Conservation (phyloP, 2,113 vertebrate genomes). For the Zosterops lateralis region DNA sequence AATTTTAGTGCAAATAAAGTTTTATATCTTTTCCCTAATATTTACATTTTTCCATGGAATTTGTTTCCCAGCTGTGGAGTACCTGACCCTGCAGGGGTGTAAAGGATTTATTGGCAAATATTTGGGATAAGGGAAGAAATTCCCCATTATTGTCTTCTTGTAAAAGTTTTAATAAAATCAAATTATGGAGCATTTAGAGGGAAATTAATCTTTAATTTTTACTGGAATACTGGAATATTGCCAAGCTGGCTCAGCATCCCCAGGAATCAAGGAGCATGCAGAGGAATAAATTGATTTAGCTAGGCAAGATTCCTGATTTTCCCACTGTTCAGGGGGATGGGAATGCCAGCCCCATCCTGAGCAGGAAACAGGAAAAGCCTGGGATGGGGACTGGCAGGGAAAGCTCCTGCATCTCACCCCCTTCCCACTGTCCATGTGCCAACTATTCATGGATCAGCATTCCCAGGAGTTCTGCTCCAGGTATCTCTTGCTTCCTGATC, state of each 20-base stretch:
- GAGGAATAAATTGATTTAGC: neutral
- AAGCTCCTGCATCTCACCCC: neutral
- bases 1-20: constrained; percentile 1
- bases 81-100: neutral
- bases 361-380: neutral
- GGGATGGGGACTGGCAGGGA: accelerated
- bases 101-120: constrained; percentile 14
- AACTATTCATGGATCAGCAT: accelerated
- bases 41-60: neutral
- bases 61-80: neutral
- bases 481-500: neutral
- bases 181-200: constrained; percentile 17
- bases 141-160: neutral
- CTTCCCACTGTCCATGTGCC: accelerated
- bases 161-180: constrained; percentile 55
- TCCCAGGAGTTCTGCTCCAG: no score
- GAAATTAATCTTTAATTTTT: constrained; percentile 47
- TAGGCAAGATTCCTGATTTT: neutral
- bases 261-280: neutral
- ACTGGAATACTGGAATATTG: neutral
- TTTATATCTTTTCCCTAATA: neutral
- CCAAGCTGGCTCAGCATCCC: neutral
- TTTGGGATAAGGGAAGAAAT: neutral
- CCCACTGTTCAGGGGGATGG: neutral
- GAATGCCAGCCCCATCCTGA: neutral